Evolutionary conservation across 2,797 vertebrate species (phyloP), one percentile per base, ranked within the genome.

Genomic region (Steatocranus sp.): DNA sequence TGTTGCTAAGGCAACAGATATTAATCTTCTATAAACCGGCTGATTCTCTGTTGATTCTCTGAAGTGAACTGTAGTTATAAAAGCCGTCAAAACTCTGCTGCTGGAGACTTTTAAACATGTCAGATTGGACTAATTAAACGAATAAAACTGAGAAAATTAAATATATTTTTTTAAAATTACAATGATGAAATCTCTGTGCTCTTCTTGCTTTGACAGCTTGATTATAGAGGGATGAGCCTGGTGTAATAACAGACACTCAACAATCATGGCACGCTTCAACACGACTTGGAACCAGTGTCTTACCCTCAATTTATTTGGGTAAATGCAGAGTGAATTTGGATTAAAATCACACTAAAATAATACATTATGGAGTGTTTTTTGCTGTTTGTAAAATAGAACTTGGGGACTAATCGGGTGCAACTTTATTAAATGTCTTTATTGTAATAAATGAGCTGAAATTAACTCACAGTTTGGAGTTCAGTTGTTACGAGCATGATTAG

Each of bases 231-330:
- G 1, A 18, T 70, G 38, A 5, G 4, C 23, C 23, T 11, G 58
- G 9, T 27, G 17, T 46, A 70, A 18, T 27, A 68, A 20, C 32
- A 63, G 18, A n/a, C 18, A 36, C 32, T 63, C 58, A 38, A 38
- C 17, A 68, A 0, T 41, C 63, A 43, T 0, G 1, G 1, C 23
- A 18, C 6, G 23, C 38, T 18, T 43, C 15, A 46, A 7, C 38
- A 46, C 10, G 2, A 46, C 38, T 0, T 70, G 15, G 41, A 46
- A 18, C 38, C 15, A 27, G 23, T 11, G 0, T 70, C 1, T 27
- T 46, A 38, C 61, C 23, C 6, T 70, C 4, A 30, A 1, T 48
- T 73, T 48, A 30, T n/a, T 30, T 73, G 43, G 41, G 25, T 73
- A 17, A 17, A 17, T 41, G 61, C 36, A 30, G 23, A 46, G 10